Evolutionary conservation across 1,140 invertebrate species (phyloP).

Genomic region (Catajapyx aquilonaris): DNA sequence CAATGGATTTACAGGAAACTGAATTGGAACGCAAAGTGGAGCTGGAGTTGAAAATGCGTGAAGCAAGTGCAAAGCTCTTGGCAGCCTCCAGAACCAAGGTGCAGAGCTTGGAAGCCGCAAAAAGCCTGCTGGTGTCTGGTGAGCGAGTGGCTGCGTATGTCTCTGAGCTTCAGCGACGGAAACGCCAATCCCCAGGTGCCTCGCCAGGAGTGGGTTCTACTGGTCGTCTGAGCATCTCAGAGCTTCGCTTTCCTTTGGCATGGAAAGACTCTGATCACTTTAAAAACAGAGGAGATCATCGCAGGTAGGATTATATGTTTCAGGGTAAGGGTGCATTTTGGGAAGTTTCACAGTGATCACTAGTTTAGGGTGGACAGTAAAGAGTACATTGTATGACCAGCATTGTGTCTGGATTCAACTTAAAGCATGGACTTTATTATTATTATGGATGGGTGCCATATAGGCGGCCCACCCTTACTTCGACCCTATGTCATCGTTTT

Average conservation of each 20-base stretch:
- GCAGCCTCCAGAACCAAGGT: constrained; percentile 38
- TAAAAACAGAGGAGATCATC: constrained; percentile 47
- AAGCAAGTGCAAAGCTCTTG: constrained; percentile 42
- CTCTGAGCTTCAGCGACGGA: constrained; percentile 37
- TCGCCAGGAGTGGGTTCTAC: too few relatives aligned
- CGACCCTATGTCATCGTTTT: too few relatives aligned
- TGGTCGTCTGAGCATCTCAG: constrained; percentile 29
- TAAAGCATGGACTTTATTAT: too few relatives aligned
- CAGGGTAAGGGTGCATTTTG: too few relatives aligned
- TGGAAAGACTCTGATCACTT: constrained; percentile 52
- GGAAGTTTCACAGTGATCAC: too few relatives aligned
- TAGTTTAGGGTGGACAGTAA: too few relatives aligned
- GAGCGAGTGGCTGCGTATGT: constrained; percentile 44
- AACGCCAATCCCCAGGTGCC: too few relatives aligned
- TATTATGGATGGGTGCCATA: too few relatives aligned
- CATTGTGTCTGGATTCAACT: too few relatives aligned
- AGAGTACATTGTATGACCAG: too few relatives aligned
- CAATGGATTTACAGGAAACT: constrained; percentile 30
- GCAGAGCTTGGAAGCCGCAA: constrained; percentile 43
- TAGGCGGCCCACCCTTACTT: too few relatives aligned
- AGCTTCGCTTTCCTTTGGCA: constrained; percentile 45
- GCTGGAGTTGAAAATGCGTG: constrained; percentile 48
- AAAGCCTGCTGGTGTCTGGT: constrained; percentile 41
- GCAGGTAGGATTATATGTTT: too few relatives aligned
- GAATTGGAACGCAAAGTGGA: constrained; percentile 50